Evolutionary conservation across 1,140 invertebrate species (phyloP), one percentile per base, ranked within the genome.

Genomic region (Nylanderia fulva): DNA sequence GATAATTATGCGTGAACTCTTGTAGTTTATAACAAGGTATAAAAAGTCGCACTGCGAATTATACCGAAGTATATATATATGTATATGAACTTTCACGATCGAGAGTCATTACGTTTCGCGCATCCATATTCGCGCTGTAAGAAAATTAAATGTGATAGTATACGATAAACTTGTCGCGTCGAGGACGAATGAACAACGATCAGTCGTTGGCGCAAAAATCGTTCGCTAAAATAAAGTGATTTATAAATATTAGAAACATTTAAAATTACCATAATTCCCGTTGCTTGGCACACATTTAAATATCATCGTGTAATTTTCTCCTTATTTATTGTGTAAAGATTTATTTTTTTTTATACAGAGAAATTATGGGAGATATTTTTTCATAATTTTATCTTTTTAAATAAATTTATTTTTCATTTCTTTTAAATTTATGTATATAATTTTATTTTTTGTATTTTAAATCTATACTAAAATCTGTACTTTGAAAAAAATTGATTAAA

Each of bases 11-110:
- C 63, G 42, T 27, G 61, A 13, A n/a, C 54, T 66, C 54, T 54
- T 48, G 69, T 42, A 33, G 64, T 69, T 36, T 77, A 60, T 45
- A 45, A 56, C 66, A 86, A 80, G n/a, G 64, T 77, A 86, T 86
- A 54, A 71, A 86, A 80, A 56, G n/a, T 48, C 15, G 56, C 72
- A 60, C 29, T n/a, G 27, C 52, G 39, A 61, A 63, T 76, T 76
- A n/a, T n/a, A 27, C 9, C 56, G 18, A 29, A 18, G 27, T 18
- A 27, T 18, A 33, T 33, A 29, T 33, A 48, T 45, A 29, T 29
- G 27, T 18, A 27, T 18, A 33, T 33, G 60, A 45, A 48, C 60
- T 42, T 85, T 85, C 80, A 85, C 84, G 45, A 82, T 58, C 84
- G 45, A 82, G 58, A 48, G 36, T n/a, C 21, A 8, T 11, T 48